Evolutionary conservation across 1,140 invertebrate species (phyloP).

Genomic region (Drosophila orena): DNA sequence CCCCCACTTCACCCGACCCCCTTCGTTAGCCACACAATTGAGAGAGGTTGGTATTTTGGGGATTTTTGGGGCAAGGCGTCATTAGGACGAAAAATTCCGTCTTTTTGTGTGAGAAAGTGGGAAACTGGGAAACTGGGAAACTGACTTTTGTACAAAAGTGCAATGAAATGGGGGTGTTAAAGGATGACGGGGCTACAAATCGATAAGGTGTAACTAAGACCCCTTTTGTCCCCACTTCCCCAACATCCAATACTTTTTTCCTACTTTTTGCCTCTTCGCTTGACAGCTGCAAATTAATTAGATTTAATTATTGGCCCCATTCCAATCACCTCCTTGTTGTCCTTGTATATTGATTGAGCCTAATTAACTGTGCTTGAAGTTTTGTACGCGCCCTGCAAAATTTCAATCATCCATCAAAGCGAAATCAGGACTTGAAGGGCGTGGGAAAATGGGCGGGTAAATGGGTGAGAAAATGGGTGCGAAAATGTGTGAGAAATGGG

Average conservation of each 20-base stretch:
- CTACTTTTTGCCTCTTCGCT: conserved; percentile 34
- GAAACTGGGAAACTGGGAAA: conserved; percentile 66
- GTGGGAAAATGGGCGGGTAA: neutral
- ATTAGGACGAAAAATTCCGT: conserved; percentile 68
- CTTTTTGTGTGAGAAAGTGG: conserved; percentile 40
- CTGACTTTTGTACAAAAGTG: conserved; percentile 62
- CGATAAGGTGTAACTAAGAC: conserved; percentile 62
- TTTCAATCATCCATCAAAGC: conserved; percentile 79
- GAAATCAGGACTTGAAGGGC: conserved; percentile 35
- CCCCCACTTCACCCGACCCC: neutral
- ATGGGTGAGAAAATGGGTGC: no score
- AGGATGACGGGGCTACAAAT: conserved; percentile 71
- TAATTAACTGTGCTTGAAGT: conserved; percentile 82
- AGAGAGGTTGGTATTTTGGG: conserved; percentile 14
- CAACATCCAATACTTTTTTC: conserved; percentile 15
- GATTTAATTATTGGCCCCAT: conserved; percentile 75
- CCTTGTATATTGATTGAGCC: conserved; percentile 69
- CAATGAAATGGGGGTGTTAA: conserved; percentile 18
- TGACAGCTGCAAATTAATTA: conserved; percentile 83
- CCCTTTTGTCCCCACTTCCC: neutral
- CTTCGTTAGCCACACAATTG: conserved; percentile 41
- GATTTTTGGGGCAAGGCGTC: conserved; percentile 37
- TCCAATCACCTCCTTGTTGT: conserved; percentile 36
- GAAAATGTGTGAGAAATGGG: neutral
- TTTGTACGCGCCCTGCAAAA: conserved; percentile 68